phyloP scores from a whole-genome alignment of 2,888 invertebrate species.

The Entomobrya multifasciata region DNA sequence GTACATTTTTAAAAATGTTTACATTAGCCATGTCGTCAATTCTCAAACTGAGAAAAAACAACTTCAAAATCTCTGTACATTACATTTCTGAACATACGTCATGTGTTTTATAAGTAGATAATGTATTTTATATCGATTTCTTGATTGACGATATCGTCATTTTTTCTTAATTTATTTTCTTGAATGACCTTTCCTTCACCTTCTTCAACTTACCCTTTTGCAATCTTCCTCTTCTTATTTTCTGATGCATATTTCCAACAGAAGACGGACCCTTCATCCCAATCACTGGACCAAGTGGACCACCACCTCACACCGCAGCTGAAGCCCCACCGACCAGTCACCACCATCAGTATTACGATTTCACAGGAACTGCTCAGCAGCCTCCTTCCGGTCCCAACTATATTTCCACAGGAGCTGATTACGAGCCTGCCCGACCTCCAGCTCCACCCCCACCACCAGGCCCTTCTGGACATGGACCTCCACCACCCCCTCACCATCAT shows the following conservation, averaged over 20 bases:
- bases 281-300: neutral
- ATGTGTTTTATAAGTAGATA: too few relatives aligned
- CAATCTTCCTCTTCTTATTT: neutral
- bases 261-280: conserved; percentile 33
- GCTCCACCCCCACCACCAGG: conserved; percentile 41
- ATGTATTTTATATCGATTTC: too few relatives aligned
- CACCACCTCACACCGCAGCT: neutral
- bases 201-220: too few relatives aligned
- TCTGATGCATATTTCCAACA: conserved; percentile 12
- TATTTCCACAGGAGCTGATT: conserved; percentile 3
- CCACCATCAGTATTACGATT: conserved; percentile 37
- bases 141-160: too few relatives aligned
- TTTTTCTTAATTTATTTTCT: too few relatives aligned
- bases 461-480: neutral
- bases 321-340: conserved; percentile 36
- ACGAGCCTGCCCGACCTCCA: conserved; percentile 59
- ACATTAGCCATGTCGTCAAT: too few relatives aligned
- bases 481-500: conserved; percentile 21
- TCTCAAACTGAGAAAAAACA: too few relatives aligned
- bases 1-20: too few relatives aligned
- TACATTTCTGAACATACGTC: too few relatives aligned
- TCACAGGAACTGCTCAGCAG: conserved; percentile 22
- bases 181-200: too few relatives aligned
- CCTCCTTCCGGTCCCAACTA: neutral
- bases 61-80: too few relatives aligned